These are phyloP conservation scores for Xanthia icteritia DNA, from an alignment of 2,888 invertebrate species.

Conservation along the genomic window DNA sequence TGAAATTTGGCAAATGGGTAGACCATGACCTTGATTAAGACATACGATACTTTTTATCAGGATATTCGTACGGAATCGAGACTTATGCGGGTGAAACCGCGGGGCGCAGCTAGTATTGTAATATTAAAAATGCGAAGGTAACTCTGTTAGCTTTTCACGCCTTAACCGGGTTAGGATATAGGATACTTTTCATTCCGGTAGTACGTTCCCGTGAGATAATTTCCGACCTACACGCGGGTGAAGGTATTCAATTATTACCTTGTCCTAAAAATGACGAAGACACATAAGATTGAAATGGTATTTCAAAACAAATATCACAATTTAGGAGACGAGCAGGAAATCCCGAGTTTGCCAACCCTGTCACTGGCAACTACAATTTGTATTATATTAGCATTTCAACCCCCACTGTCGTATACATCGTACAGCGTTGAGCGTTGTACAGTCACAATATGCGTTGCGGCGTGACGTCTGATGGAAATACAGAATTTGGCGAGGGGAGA, in stretches of 20 bases:
- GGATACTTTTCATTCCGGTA: not conserved
- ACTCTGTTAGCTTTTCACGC: not conserved
- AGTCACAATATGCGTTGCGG: constrained; percentile 49
- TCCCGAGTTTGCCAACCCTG: constrained; percentile 44
- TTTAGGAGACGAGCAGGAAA: constrained; percentile 26
- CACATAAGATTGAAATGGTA: not conserved
- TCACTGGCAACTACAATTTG: constrained; percentile 50
- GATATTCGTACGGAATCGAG: no score
- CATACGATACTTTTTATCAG: no score
- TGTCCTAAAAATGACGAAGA: not conserved
- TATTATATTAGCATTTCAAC: constrained; percentile 64
- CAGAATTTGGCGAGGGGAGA: constrained; percentile 22
- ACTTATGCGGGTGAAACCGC: no score
- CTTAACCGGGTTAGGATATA: not conserved
- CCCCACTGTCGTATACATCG: constrained; percentile 39
- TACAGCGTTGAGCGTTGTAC: constrained; percentile 44
- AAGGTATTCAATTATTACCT: not conserved
- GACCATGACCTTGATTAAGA: no score
- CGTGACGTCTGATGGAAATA: constrained; percentile 33
- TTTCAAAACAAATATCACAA: not conserved
- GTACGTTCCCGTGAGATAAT: no score
- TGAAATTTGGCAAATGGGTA: no score
- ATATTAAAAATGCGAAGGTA: no score
- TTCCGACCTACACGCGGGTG: not conserved
- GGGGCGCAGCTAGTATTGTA: no score